These are phyloP conservation scores for Piscicola geometra DNA, from an alignment of 2,888 invertebrate species.

Conservation along the genomic window DNA sequence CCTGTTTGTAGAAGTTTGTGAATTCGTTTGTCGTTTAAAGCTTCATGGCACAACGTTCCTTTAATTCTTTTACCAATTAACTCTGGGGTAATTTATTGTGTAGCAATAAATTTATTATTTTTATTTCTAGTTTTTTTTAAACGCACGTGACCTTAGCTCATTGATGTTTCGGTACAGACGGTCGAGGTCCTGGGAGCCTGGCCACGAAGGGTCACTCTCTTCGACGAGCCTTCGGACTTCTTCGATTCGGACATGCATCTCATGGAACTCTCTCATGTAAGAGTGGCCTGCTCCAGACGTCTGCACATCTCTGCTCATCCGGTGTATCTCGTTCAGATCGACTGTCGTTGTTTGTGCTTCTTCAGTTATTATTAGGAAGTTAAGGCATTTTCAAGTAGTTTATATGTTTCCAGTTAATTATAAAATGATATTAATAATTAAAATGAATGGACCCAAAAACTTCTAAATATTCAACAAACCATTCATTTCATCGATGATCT, in stretches of 20 bases:
- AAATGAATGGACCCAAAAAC: not conserved
- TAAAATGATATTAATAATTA: too few species aligned
- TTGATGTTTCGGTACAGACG: not conserved
- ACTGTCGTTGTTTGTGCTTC: too few species aligned
- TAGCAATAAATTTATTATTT: too few species aligned
- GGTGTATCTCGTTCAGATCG: not conserved
- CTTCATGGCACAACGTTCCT: too few species aligned
- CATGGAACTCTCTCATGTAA: constrained; percentile 20
- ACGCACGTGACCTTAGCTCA: not conserved
- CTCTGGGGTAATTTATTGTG: too few species aligned
- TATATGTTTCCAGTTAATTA: too few species aligned
- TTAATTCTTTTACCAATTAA: too few species aligned
- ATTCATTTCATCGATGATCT: constrained; percentile 13
- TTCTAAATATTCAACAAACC: constrained; percentile 14
- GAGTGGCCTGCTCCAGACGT: not conserved
- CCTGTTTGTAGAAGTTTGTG: too few species aligned
- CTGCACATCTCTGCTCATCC: not conserved
- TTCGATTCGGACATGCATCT: constrained; percentile 11
- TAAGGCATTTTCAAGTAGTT: too few species aligned
- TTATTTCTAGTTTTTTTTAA: too few species aligned
- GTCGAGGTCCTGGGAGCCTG: not conserved
- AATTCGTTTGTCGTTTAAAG: not conserved
- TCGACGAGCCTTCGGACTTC: not conserved
- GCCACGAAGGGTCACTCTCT: not conserved
- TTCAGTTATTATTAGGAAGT: too few species aligned